These are phyloP conservation scores for Neopipo cinnamomea DNA, from an alignment of 2,113 vertebrate genomes.

Conservation along the genomic window DNA sequence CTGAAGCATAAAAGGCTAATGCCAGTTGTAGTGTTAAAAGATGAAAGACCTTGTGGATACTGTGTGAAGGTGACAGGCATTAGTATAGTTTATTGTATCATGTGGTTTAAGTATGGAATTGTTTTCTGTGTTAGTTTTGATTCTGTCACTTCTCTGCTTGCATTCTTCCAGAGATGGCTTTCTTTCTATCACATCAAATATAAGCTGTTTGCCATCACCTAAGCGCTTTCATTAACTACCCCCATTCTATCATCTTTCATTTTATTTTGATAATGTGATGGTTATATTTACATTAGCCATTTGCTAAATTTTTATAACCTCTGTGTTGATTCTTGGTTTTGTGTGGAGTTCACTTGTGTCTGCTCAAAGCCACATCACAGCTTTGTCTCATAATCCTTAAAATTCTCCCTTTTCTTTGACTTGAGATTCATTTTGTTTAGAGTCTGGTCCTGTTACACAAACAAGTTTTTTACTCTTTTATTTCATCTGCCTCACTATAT, in stretches of 20 bases:
- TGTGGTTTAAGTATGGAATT: background rate
- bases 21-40: background rate
- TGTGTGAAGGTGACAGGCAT: background rate
- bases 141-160: background rate
- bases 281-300: background rate
- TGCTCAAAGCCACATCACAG: background rate
- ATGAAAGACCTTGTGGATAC: background rate
- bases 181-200: slow-evolving; percentile 6
- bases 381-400: background rate
- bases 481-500: background rate
- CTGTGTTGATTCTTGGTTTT: background rate
- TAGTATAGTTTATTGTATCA: background rate
- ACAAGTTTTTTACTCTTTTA: background rate
- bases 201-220: background rate
- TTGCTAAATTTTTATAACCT: background rate
- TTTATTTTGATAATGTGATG: slow-evolving; percentile 11
- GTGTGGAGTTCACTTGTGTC: background rate
- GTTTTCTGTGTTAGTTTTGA: background rate
- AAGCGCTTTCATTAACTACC: background rate
- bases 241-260: slow-evolving; percentile 25
- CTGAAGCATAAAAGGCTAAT: background rate
- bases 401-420: background rate
- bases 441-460: background rate
- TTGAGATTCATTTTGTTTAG: background rate
- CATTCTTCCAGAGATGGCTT: background rate